Evolutionary conservation across 1,140 invertebrate genomes (phyloP).

Genomic region (Neodiprion pinetum): DNA sequence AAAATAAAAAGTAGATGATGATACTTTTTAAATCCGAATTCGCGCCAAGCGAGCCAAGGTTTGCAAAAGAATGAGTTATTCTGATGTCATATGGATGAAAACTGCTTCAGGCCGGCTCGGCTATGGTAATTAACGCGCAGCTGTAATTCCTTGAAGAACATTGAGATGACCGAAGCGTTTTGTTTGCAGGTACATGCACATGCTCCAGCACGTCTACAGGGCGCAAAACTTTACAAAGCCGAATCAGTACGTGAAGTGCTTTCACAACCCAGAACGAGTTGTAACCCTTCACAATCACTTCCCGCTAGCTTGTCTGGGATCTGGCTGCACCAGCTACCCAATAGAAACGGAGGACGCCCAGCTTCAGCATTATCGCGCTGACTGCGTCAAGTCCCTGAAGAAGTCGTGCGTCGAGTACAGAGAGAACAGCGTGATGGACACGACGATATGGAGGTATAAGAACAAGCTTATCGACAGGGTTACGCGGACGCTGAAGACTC

Average conservation of each 20-base stretch:
- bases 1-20: no score
- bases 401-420: slow-evolving; percentile 86
- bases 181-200: slow-evolving; percentile 79
- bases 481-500: slow-evolving; percentile 71
- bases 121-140: no score
- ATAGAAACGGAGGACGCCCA: slow-evolving; percentile 85
- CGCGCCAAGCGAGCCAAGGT: no score
- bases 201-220: slow-evolving; percentile 92
- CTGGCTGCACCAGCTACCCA: slow-evolving; percentile 85
- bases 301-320: slow-evolving; percentile 85
- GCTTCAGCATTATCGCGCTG: slow-evolving; percentile 91
- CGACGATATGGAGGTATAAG: slow-evolving; percentile 88
- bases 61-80: no score
- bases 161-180: not conserved
- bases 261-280: slow-evolving; percentile 89
- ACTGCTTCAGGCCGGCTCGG: no score
- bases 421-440: slow-evolving; percentile 83
- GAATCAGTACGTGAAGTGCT: slow-evolving; percentile 93
- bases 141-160: no score
- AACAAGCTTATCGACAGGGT: slow-evolving; percentile 75
- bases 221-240: slow-evolving; percentile 92
- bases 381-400: slow-evolving; percentile 89
- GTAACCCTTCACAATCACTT: slow-evolving; percentile 93
- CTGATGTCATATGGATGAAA: no score
- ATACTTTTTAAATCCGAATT: no score